A percentile compares a stretch with the other conserved stretches of the same genome.
These are phyloP conservation scores for Choloepus hoffmanni DNA, from an alignment of 2,113 vertebrate species.

Conservation along the genomic window DNA sequence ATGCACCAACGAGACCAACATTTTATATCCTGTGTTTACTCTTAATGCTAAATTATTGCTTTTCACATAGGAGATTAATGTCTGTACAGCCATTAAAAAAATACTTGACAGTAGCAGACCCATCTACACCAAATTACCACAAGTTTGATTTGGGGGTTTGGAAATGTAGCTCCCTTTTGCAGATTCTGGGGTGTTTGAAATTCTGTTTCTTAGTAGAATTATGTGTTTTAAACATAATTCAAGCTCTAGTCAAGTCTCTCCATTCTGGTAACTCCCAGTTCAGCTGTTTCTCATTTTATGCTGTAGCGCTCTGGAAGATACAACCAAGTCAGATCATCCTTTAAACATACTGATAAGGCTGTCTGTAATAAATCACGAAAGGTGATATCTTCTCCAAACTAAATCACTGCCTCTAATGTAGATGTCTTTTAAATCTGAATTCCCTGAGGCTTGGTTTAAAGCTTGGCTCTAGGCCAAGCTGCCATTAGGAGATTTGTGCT, in stretches of 20 bases:
- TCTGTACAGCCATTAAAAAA: background rate
- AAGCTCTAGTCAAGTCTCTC: background rate
- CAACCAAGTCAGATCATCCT: slow-evolving; percentile 56
- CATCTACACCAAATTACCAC: background rate
- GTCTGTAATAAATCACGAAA: slow-evolving; percentile 76
- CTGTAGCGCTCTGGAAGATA: slow-evolving; percentile 7
- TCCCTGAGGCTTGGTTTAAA: slow-evolving; percentile 73
- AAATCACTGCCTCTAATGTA: slow-evolving; percentile 74
- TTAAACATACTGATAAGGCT: slow-evolving; percentile 50
- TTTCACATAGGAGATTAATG: background rate
- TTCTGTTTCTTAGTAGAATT: slow-evolving; percentile 40
- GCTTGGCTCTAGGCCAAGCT: slow-evolving; percentile 75
- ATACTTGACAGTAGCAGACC: background rate
- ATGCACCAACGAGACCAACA: slow-evolving; percentile 3
- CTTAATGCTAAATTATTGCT: slow-evolving; percentile 20
- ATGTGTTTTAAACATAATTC: background rate
- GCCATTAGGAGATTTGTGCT: slow-evolving; percentile 75
- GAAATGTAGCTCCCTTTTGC: slow-evolving; percentile 17
- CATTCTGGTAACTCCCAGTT: slow-evolving; percentile 3
- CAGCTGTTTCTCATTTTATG: slow-evolving; percentile 69
- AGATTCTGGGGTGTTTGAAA: slow-evolving; percentile 6
- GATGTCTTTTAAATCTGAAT: slow-evolving; percentile 78
- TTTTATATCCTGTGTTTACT: slow-evolving; percentile 47
- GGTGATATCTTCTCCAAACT: slow-evolving; percentile 55
- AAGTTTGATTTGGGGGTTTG: background rate